A percentile compares a stretch with the other conserved stretches of the same genome.
Conservation (phyloP, 2,113 vertebrate genomes). For the Daphoenositta chrysoptera region DNA sequence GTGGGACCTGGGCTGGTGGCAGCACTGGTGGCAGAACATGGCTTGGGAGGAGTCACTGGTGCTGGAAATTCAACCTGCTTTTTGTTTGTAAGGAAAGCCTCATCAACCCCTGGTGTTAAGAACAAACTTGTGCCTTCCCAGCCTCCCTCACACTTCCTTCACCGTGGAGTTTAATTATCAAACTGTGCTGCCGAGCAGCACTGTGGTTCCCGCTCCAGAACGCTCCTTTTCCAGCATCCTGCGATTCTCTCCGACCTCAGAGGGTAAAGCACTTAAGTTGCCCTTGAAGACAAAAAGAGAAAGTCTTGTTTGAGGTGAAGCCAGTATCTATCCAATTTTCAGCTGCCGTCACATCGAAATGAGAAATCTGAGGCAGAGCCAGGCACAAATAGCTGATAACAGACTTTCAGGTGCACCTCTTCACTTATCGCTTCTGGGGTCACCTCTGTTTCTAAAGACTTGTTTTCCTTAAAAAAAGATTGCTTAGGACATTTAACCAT, state of each 20-base stretch:
- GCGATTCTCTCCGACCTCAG: slow-evolving; percentile 19
- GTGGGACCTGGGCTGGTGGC: too few species aligned
- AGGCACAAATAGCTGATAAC: slow-evolving; percentile 75
- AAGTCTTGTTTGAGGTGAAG: slow-evolving; percentile 66
- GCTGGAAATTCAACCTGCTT: not conserved
- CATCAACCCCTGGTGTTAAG: not conserved
- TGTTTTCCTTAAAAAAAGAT: slow-evolving; percentile 73
- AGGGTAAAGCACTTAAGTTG: slow-evolving; percentile 46
- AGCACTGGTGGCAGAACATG: fast-evolving
- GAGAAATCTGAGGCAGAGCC: slow-evolving; percentile 77
- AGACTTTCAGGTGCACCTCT: slow-evolving; percentile 71
- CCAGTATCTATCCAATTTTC: slow-evolving; percentile 79
- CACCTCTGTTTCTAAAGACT: slow-evolving; percentile 78
- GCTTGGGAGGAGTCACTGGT: not conserved
- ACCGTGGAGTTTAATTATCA: not conserved
- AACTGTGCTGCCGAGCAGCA: not conserved
- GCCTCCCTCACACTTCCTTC: not conserved
- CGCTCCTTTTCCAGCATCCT: not conserved
- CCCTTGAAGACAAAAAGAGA: slow-evolving; percentile 69
- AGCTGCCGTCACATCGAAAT: slow-evolving; percentile 75
- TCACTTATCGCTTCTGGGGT: slow-evolving; percentile 71
- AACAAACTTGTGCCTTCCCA: not conserved
- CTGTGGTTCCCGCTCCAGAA: not conserved
- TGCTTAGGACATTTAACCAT: slow-evolving; percentile 61
- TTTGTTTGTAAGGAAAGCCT: not conserved